Percentiles rank a stretch among this genome's conserved stretches.
Evolutionary conservation across 2,888 invertebrate genomes (phyloP).

Genomic region (Agrochola lychnidis): DNA sequence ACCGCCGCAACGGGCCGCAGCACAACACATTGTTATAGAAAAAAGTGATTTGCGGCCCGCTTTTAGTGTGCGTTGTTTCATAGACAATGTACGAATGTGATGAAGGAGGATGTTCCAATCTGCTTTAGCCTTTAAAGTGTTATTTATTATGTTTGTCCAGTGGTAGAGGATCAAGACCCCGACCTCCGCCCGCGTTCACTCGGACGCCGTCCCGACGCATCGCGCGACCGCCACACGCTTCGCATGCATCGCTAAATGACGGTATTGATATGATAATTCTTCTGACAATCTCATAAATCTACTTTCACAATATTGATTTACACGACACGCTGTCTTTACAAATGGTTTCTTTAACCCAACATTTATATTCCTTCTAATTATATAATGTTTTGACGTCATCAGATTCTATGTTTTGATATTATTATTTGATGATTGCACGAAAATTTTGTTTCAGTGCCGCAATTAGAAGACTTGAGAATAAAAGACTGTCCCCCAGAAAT

Average conservation of each 20-base stretch:
- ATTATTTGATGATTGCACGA: neutral
- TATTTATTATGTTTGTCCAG: slow-evolving; percentile 75
- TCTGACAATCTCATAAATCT: slow-evolving; percentile 15
- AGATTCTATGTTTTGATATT: neutral
- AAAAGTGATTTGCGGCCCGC: neutral
- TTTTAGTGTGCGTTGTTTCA: neutral
- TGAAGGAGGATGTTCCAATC: neutral
- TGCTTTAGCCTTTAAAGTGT: neutral
- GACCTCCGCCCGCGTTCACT: slow-evolving; percentile 94
- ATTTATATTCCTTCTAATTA: neutral
- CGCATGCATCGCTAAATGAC: slow-evolving; percentile 84
- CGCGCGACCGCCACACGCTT: slow-evolving; percentile 89
- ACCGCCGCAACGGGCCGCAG: neutral
- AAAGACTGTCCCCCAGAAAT: slow-evolving; percentile 89
- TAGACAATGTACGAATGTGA: neutral
- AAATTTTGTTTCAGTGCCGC: slow-evolving; percentile 81
- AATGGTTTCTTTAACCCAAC: neutral
- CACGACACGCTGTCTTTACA: neutral
- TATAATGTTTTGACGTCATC: neutral
- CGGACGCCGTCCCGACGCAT: slow-evolving; percentile 95
- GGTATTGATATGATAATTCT: slow-evolving; percentile 73
- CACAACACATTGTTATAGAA: neutral
- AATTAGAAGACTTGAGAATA: slow-evolving; percentile 90
- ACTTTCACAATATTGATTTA: slow-evolving; percentile 23
- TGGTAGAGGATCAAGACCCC: slow-evolving; percentile 91